Evolutionary conservation across 2,113 vertebrate genomes (phyloP), one percentile per base, ranked within the genome.

Genomic region (Perca flavescens): DNA sequence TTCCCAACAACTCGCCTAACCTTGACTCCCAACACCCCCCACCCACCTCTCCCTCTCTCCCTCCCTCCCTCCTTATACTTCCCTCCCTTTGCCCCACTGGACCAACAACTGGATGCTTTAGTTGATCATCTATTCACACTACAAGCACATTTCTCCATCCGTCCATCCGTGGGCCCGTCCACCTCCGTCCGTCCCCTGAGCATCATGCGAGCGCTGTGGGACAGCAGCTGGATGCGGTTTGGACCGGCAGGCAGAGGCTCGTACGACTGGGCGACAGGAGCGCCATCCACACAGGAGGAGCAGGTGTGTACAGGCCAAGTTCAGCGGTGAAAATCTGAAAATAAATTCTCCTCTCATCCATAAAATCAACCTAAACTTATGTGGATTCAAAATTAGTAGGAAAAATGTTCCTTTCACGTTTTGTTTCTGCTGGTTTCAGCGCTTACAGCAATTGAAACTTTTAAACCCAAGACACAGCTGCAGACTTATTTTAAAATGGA

Each of bases 201-300:
- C 83, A 94, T 70, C 88, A 98, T 97, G 97, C 92, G 94, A 83
- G 87, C 62, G 83, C 93, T 97, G 66, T 64, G 95, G 89, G 96
- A 96, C 81, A 97, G 96, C 96, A 97, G 95, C 95, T 97, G 96
- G 97, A 96, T 93, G 84, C 94, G 95, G 94, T 98, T 97, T 36
- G 97, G 97, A 82, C 97, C 97, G 0, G 97, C 97, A 4, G 96
- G 96, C 80, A 90, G 97, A 50, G 97, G 96, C 15, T 96, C 93
- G 0, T 96, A 97, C 12, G 97, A 98, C 94, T 97, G 97, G 97
- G 87, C 96, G 84, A 96, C 97, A 2, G 96, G 94, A 5, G 94
- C 96, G 36, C 94, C 96, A 0, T 83, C 93, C 0, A 85, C 95
- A 13, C 91, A 79, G 88, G 96, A 97, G 85, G 94, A 96, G 67